Conservation (phyloP, 2,797 vertebrate genomes). For the Gobio occitaniae region DNA sequence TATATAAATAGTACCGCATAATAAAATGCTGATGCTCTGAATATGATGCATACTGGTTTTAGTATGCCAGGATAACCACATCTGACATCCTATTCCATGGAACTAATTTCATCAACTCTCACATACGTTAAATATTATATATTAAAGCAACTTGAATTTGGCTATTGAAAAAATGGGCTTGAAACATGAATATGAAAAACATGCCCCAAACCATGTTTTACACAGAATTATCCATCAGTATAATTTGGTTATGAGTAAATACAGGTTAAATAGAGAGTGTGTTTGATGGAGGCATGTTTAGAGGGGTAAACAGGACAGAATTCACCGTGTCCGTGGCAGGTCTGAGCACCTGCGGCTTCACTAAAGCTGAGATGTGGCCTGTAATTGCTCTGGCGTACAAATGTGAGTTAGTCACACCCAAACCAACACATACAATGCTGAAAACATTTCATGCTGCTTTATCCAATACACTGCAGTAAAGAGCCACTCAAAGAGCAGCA, state of each 20-base stretch:
- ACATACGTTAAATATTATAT: not conserved
- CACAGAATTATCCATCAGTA: not conserved
- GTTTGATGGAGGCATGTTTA: conserved; percentile 3
- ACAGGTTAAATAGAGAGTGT: conserved; percentile 13
- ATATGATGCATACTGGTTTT: conserved; percentile 14
- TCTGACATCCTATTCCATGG: not conserved
- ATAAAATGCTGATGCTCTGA: conserved; percentile 17
- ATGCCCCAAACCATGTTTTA: not conserved
- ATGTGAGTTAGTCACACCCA: conserved; percentile 25
- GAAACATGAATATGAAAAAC: not conserved
- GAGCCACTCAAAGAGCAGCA: not conserved
- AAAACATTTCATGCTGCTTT: conserved; percentile 10
- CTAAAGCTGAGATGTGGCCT: conserved; percentile 25
- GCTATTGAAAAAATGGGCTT: not conserved
- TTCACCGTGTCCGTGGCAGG: not conserved
- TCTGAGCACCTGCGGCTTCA: conserved; percentile 21
- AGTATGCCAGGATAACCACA: not conserved
- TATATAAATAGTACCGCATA: conserved; percentile 14
- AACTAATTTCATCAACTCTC: conserved; percentile 3
- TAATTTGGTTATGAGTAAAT: not conserved
- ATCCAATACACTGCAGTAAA: conserved; percentile 9
- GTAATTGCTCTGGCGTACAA: conserved; percentile 25
- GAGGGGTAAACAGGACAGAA: conserved; percentile 16
- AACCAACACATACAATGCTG: not conserved
- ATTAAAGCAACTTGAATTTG: not conserved